Conservation (phyloP, 2,797 vertebrate species). For the Phoeniculus purpureus region DNA sequence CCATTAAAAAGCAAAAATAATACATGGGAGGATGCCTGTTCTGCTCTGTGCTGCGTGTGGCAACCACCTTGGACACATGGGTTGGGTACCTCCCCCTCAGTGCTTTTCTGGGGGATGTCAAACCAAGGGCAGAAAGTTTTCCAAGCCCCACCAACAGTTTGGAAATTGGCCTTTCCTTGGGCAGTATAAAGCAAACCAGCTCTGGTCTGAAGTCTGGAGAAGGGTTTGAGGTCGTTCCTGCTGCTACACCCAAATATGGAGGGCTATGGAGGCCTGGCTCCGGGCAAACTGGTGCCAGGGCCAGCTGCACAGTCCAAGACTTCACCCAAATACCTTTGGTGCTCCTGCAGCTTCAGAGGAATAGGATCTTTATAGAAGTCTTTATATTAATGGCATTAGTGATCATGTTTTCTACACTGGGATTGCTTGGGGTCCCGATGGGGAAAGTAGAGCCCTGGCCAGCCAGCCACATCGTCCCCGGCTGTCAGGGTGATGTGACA, state of each 20-base stretch:
- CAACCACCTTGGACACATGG: not conserved
- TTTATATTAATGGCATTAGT: not conserved
- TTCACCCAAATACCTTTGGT: accelerated
- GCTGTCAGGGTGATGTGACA: not conserved
- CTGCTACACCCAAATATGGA: not conserved
- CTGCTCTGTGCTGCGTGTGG: constrained; percentile 31
- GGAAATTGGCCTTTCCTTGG: constrained; percentile 2
- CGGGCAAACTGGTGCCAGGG: not conserved
- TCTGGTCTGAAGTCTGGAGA: not conserved
- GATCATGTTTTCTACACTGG: not conserved
- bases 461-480: not conserved
- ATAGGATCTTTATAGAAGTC: not conserved
- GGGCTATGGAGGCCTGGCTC: not conserved
- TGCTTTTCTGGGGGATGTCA: not conserved
- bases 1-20: not conserved
- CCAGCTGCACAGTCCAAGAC: not conserved
- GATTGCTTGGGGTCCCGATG: accelerated
- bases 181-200: not conserved
- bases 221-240: not conserved
- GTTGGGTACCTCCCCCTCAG: not conserved
- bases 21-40: not conserved
- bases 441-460: not conserved
- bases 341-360: not conserved
- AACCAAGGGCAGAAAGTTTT: not conserved
- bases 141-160: not conserved